phyloP scores from a whole-genome alignment of 2,797 vertebrate genomes.

The Scleropages formosus region DNA sequence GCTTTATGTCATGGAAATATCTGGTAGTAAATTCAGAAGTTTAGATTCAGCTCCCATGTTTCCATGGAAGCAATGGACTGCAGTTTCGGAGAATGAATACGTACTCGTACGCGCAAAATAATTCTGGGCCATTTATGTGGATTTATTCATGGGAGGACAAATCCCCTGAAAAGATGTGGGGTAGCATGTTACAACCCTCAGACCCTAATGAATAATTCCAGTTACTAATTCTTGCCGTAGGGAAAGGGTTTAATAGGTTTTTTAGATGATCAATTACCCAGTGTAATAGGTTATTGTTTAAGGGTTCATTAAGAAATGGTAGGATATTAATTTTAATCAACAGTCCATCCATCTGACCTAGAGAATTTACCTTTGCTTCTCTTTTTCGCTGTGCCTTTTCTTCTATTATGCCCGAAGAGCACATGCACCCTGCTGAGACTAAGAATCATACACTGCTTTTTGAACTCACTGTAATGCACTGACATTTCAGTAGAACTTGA shows the following conservation, averaged over 20 bases:
- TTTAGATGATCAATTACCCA: conserved; percentile 32
- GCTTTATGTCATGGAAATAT: no score
- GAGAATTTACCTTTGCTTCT: conserved; percentile 25
- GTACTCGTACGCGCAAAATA: no score
- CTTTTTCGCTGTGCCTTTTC: conserved; percentile 17
- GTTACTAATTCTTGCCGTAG: conserved; percentile 29
- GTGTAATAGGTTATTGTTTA: conserved; percentile 34
- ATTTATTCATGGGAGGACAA: neutral
- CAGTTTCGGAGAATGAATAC: no score
- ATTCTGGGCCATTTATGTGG: no score
- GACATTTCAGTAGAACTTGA: no score
- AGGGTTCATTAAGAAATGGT: conserved; percentile 21
- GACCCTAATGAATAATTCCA: conserved; percentile 29
- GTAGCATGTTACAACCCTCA: conserved; percentile 22
- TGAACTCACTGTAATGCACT: neutral
- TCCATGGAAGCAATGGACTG: no score
- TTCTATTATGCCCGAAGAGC: neutral
- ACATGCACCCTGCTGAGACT: conserved; percentile 8
- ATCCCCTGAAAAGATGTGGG: conserved; percentile 10
- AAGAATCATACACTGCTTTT: conserved; percentile 12
- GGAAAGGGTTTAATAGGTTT: conserved; percentile 30
- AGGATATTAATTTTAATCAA: conserved; percentile 35
- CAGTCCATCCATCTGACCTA: conserved; percentile 30
- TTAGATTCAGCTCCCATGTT: no score
- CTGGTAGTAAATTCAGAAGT: no score